Base-by-base conservation (phyloP, 2,113 vertebrate species). In the Nesogale talazaci region DNA sequence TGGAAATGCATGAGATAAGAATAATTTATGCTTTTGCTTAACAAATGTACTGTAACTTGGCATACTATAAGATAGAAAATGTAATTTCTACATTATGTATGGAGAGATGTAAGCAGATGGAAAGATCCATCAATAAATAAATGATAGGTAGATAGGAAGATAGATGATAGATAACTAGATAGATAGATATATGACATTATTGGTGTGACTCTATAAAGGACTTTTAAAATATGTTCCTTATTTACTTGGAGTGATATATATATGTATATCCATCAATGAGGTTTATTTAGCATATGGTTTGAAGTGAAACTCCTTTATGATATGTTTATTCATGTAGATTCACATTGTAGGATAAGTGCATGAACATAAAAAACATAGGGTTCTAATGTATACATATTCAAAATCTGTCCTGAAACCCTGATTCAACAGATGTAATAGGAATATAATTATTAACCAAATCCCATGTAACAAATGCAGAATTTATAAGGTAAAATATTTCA, bases 1-100 rank as follows among this genome's bases (percentile, higher is more conserved):
- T 95, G 95, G 94, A 70, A 85, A 40, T 88, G 83, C 93, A 81
- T 85, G 92, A 82, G 82, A 95, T 86, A 76, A 84, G 93, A 95
- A 92, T 96, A 83, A 91, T 89, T 88, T 69, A 90, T 69, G 56
- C 59, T 96, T 96, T 94, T 89, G 67, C 69, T 93, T 92, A 94
- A 89, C 46, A 95, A 79, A 96, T 22, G 83, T 96, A 93, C 56
- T 92, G 34, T 83, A 95, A 96, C 52, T 95, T 95, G 94, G 90
- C 79, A 87, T 89, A 42, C 57, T 94, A 42, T 59, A 80, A 93
- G 81, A 94, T 75, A 27, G 11, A 92, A 89, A 91, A 40, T 83
- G 77, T 90, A 82, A 76, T 77, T 93, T 61, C 59, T 61, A 11
- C 22, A 23, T 9, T 52, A 2, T 52, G 46, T 12, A 52, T 52